Conservation (phyloP, 2,888 invertebrate species). For the Eledona agricola region DNA sequence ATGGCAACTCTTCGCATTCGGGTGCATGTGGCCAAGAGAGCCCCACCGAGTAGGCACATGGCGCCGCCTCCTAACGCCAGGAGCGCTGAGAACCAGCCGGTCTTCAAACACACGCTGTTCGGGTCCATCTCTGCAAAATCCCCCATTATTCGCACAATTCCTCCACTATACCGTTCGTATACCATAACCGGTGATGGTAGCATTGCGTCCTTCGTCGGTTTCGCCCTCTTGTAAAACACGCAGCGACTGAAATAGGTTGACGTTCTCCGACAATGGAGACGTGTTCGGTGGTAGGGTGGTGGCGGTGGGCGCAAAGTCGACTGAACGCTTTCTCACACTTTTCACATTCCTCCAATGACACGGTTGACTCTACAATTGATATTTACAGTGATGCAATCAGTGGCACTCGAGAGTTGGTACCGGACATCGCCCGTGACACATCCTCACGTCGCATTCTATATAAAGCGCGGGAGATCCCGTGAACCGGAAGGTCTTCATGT, state of each 20-base stretch:
- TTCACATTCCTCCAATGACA: conserved; percentile 94
- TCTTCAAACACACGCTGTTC: conserved; percentile 60
- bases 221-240: conserved; percentile 89
- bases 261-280: conserved; percentile 79
- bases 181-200: conserved; percentile 14
- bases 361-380: conserved; percentile 80
- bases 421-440: conserved; percentile 95
- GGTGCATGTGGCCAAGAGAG: conserved; percentile 79
- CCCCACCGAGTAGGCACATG: conserved; percentile 76
- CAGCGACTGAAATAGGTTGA: conserved; percentile 88
- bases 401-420: no score
- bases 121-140: conserved; percentile 52
- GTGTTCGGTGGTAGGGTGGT: conserved; percentile 53
- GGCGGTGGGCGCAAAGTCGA: conserved; percentile 61
- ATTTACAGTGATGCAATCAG: no score
- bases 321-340: conserved; percentile 78
- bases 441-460: conserved; percentile 93
- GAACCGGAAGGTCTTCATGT: conserved; percentile 94
- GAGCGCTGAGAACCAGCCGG: conserved; percentile 66
- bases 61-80: conserved; percentile 63
- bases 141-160: conserved; percentile 14
- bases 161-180: not conserved
- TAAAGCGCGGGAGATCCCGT: conserved; percentile 93
- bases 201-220: conserved; percentile 65
- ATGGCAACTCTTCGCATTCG: conserved; percentile 70